Percentiles rank a stretch among this genome's conserved stretches.
Conservation (phyloP, 2,113 vertebrate species). For the Labeo rohita region DNA sequence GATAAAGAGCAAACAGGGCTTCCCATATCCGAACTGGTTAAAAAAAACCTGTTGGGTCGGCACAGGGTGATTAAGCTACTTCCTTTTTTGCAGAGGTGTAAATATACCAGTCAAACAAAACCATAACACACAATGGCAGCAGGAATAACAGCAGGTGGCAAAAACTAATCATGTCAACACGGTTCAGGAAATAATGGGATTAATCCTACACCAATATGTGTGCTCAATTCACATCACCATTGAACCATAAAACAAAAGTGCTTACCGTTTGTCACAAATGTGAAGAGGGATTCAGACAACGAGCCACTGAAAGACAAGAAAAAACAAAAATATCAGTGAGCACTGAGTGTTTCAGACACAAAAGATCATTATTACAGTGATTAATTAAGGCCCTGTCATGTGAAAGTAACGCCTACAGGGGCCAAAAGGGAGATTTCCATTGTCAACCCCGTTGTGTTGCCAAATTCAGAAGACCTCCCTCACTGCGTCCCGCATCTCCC, state of each 20-base stretch:
- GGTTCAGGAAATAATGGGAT: constrained; percentile 15
- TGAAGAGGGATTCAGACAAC: constrained; percentile 82
- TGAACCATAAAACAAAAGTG: neutral
- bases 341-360: constrained; percentile 8
- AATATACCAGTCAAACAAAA: constrained; percentile 30
- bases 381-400: constrained; percentile 43
- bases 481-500: neutral
- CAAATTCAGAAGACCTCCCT: constrained; percentile 2
- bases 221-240: neutral
- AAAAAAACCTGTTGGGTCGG: neutral
- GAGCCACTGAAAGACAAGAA: constrained; percentile 80
- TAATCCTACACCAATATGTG: constrained; percentile 1
- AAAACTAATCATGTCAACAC: constrained; percentile 18
- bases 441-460: constrained; percentile 21
- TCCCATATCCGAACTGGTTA: neutral
- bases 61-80: neutral
- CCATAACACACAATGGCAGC: neutral
- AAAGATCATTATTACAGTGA: constrained; percentile 48
- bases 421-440: constrained; percentile 43
- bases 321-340: constrained; percentile 51
- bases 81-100: constrained; percentile 2
- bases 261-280: constrained; percentile 85
- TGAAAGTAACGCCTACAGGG: constrained; percentile 35
- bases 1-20: neutral
- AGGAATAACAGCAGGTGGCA: constrained; percentile 15